These are phyloP conservation scores for Columba livia DNA, from an alignment of 2,113 vertebrate species.

Conservation along the genomic window DNA sequence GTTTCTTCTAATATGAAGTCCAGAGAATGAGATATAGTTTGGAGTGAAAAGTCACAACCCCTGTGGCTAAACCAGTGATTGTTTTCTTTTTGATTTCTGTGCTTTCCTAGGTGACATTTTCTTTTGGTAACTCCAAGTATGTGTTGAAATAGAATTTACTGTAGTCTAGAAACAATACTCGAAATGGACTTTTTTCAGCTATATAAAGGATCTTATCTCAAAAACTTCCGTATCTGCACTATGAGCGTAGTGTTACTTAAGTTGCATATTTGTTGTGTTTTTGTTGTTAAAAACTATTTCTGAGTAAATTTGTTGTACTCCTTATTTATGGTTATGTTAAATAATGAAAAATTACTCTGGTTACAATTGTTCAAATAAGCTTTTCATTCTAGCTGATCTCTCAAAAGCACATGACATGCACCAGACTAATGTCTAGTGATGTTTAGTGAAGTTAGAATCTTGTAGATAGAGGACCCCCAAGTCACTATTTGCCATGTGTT, in stretches of 20 bases:
- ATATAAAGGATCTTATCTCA: background rate
- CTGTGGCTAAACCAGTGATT: background rate
- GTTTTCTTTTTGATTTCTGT: background rate
- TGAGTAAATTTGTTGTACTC: background rate
- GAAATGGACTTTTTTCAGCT: background rate
- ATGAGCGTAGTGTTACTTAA: background rate
- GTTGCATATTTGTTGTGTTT: background rate
- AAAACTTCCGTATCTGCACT: background rate
- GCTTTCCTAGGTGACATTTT: background rate
- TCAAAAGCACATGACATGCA: background rate
- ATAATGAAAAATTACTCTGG: background rate
- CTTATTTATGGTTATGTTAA: background rate
- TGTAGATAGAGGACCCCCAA: background rate
- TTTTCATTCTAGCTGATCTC: background rate
- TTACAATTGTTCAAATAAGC: background rate
- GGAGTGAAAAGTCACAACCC: background rate
- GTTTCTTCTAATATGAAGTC: background rate
- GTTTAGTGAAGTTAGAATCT: background rate
- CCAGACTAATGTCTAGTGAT: background rate
- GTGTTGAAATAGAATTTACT: background rate
- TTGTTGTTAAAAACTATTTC: background rate
- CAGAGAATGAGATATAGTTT: background rate
- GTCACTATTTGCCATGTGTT: background rate
- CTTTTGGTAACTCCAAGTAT: background rate
- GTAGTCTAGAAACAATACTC: background rate